A percentile compares a stretch with the other conserved stretches of the same genome.
These are phyloP conservation scores for Phylloscopus whistleri DNA, from an alignment of 2,113 vertebrate species.

Conservation along the genomic window DNA sequence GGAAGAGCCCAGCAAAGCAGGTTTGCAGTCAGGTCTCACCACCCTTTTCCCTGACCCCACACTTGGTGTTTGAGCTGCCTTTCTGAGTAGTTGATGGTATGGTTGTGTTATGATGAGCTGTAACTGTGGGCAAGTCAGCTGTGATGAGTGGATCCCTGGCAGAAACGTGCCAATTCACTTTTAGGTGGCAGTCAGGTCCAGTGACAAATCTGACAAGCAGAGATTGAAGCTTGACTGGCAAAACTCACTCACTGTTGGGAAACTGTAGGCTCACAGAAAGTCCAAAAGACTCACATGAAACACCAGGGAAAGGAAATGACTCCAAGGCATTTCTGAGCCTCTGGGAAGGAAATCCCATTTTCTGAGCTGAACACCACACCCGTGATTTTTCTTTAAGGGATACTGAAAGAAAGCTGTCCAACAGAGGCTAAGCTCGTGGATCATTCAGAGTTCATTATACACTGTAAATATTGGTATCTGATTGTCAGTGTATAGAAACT, in stretches of 20 bases:
- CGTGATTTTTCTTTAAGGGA: neutral
- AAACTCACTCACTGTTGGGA: neutral
- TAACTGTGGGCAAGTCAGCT: neutral
- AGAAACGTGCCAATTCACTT: neutral
- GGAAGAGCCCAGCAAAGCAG: neutral
- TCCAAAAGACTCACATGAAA: neutral
- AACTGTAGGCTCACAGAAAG: neutral
- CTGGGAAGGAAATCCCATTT: neutral
- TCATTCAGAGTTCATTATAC: neutral
- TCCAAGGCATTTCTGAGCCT: neutral
- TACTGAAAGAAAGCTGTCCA: neutral
- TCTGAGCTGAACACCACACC: neutral
- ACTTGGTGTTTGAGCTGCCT: neutral
- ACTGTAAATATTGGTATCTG: neutral
- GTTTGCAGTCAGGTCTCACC: neutral
- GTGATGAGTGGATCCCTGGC: neutral
- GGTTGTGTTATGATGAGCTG: fast-evolving
- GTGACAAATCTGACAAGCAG: neutral
- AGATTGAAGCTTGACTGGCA: neutral
- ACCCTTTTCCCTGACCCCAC: neutral
- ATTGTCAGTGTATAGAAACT: neutral
- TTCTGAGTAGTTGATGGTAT: neutral
- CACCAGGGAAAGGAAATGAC: neutral
- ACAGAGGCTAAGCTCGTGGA: neutral
- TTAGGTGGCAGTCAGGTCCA: neutral